Conservation (phyloP, 2,797 vertebrate genomes). For the Gallirallus australis region DNA sequence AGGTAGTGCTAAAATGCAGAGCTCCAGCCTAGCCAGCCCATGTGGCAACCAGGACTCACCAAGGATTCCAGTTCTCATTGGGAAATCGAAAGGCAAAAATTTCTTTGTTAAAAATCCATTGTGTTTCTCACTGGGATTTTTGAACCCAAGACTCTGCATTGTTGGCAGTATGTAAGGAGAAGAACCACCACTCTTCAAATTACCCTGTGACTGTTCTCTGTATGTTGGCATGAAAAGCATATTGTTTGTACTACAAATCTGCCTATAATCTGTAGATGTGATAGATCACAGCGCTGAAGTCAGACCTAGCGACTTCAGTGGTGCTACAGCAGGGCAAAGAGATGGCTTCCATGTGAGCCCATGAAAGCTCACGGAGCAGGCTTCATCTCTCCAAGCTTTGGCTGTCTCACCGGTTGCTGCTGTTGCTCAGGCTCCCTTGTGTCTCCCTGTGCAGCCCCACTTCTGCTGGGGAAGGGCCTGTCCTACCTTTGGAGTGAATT, state of each 20-base stretch:
- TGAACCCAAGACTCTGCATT: not conserved
- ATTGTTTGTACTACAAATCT: fast-evolving
- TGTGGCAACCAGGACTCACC: not conserved
- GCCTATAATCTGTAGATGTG: fast-evolving
- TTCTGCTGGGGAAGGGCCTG: fast-evolving
- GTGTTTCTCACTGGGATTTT: not conserved
- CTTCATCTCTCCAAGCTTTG: not conserved
- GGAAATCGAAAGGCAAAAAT: not conserved
- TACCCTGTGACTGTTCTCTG: not conserved
- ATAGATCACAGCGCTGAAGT: not conserved
- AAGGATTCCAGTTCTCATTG: not conserved
- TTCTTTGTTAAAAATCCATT: not conserved
- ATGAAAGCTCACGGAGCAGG: fast-evolving
- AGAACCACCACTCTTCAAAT: not conserved
- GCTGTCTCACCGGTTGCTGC: fast-evolving
- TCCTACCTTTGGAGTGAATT: not conserved
- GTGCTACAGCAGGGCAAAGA: fast-evolving
- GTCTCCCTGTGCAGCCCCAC: not conserved
- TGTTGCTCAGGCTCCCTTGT: fast-evolving
- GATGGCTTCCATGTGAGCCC: fast-evolving
- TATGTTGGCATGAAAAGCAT: not conserved
- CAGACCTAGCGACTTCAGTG: not conserved
- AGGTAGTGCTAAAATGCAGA: not conserved
- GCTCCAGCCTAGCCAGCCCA: not conserved
- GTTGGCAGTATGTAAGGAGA: not conserved